Percentiles rank a stretch among this genome's conserved stretches.
Conservation (phyloP, 2,888 invertebrate genomes). For the Sialis lutaria region DNA sequence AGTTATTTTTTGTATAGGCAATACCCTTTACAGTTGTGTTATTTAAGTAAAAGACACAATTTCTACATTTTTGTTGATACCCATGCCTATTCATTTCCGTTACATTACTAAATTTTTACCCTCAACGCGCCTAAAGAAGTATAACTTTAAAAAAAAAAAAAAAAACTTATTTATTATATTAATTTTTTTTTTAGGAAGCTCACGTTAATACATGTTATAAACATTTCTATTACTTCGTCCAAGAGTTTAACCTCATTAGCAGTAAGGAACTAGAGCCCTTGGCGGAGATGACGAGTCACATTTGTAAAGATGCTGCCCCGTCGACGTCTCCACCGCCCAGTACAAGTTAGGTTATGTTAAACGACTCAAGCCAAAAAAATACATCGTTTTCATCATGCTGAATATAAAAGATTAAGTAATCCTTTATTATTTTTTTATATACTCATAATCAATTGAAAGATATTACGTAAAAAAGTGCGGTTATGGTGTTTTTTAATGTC, state of each 20-base stretch:
- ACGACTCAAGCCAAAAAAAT: background rate
- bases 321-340: background rate
- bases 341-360: background rate
- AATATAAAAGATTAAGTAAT: background rate
- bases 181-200: slow-evolving; percentile 47
- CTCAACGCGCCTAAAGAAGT: too few species aligned
- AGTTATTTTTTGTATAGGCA: too few species aligned
- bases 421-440: background rate
- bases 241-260: slow-evolving; percentile 69
- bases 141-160: background rate
- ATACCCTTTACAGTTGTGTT: too few species aligned
- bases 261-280: slow-evolving; percentile 73
- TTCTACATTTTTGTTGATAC: too few species aligned
- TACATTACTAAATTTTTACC: too few species aligned
- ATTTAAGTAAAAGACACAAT: too few species aligned
- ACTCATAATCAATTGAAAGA: too few species aligned
- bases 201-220: slow-evolving; percentile 91
- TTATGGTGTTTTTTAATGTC: too few species aligned
- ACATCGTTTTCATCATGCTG: background rate
- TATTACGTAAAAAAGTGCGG: too few species aligned
- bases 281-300: slow-evolving; percentile 53
- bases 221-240: slow-evolving; percentile 84
- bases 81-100: too few species aligned
- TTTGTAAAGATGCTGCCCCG: slow-evolving; percentile 37
- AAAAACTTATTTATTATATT: slow-evolving; percentile 4